Percentiles rank a stretch among this genome's conserved stretches.
Conservation (phyloP, 1,140 invertebrate species). For the Drosophila sturtevanti region DNA sequence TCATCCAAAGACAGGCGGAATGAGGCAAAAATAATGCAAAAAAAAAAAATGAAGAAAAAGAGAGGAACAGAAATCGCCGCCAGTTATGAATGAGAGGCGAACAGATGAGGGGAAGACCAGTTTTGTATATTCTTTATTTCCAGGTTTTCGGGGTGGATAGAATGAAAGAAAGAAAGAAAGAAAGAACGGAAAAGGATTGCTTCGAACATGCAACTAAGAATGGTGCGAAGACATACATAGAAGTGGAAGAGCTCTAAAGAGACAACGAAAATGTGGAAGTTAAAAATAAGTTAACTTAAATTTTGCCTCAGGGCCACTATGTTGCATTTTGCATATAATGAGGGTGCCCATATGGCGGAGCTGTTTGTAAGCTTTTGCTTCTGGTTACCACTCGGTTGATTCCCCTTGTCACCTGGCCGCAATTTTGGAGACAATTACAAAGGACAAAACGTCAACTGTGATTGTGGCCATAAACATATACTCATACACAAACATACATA, state of each 20-base stretch:
- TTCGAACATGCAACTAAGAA: constrained; percentile 77
- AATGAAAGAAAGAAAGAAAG: constrained; percentile 5
- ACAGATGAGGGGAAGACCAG: constrained; percentile 4
- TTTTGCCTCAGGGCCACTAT: constrained; percentile 56
- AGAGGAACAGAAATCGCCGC: constrained; percentile 56
- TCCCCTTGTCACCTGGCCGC: constrained; percentile 67
- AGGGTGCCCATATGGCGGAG: constrained; percentile 45
- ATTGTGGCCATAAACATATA: constrained; percentile 36
- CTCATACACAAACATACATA: background rate
- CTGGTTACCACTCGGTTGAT: background rate
- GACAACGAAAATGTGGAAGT: constrained; percentile 61
- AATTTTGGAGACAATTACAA: constrained; percentile 41
- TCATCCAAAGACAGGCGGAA: constrained; percentile 51
- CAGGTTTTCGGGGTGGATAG: constrained; percentile 37
- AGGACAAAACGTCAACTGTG: constrained; percentile 69
- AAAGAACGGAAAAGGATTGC: constrained; percentile 73
- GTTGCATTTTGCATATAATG: constrained; percentile 78
- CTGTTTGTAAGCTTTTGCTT: background rate
- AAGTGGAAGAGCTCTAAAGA: constrained; percentile 20
- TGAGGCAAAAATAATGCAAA: constrained; percentile 72
- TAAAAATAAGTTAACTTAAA: constrained; percentile 81
- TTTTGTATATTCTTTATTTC: constrained; percentile 77
- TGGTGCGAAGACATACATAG: constrained; percentile 10
- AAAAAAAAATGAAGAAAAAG: constrained; percentile 54
- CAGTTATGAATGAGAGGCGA: constrained; percentile 73